These are phyloP conservation scores for Oscheius myriophilus DNA, from an alignment of 2,888 invertebrate species.

Conservation along the genomic window DNA sequence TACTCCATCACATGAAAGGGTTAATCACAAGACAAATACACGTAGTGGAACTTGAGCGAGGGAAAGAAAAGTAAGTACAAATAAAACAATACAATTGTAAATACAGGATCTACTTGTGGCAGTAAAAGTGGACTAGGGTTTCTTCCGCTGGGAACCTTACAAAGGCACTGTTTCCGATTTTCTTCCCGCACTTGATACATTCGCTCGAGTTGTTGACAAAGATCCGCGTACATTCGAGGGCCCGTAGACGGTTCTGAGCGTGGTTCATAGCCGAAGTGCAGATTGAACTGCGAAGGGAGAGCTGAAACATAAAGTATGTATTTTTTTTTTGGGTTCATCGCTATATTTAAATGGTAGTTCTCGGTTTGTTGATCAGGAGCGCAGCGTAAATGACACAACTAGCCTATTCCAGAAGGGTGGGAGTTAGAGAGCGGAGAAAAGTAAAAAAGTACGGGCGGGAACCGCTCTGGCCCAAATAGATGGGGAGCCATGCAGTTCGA, in stretches of 20 bases:
- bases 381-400: too few relatives aligned
- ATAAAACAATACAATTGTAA: neutral
- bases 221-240: slow-evolving; percentile 84
- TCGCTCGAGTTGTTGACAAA: slow-evolving; percentile 86
- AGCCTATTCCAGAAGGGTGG: too few relatives aligned
- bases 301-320: slow-evolving; percentile 55
- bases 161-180: slow-evolving; percentile 92
- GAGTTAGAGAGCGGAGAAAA: too few relatives aligned
- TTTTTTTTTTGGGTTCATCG: too few relatives aligned
- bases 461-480: too few relatives aligned
- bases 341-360: too few relatives aligned
- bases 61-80: slow-evolving; percentile 1
- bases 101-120: slow-evolving; percentile 72
- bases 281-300: slow-evolving; percentile 36
- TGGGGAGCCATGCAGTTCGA: too few relatives aligned
- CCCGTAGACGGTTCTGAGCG: slow-evolving; percentile 79
- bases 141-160: slow-evolving; percentile 87
- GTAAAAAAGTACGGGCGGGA: too few relatives aligned
- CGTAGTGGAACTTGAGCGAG: neutral
- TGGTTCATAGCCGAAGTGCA: slow-evolving; percentile 76
- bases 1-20: too few relatives aligned
- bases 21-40: too few relatives aligned
- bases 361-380: too few relatives aligned
- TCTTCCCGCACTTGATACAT: slow-evolving; percentile 90
- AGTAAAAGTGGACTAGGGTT: slow-evolving; percentile 90